Conservation (phyloP, 1,140 invertebrate genomes). For the Lordiphosa clarofinis region DNA sequence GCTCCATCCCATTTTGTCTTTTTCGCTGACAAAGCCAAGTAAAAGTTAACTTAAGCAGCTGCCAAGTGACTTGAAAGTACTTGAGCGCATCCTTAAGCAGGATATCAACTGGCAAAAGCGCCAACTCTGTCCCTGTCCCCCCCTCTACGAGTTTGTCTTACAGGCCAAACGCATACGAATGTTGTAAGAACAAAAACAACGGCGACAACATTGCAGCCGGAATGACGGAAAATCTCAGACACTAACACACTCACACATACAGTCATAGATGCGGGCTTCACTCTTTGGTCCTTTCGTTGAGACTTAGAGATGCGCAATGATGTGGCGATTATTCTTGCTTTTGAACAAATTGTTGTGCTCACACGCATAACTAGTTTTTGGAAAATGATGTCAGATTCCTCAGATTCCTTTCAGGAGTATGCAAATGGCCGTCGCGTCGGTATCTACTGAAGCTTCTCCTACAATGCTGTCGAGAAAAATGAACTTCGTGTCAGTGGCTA, state of each 20-base stretch:
- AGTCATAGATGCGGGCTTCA: slow-evolving; percentile 9
- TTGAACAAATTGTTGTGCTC: too few species aligned
- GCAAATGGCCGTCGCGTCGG: too few species aligned
- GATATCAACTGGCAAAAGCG: slow-evolving; percentile 77
- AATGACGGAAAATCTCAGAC: slow-evolving; percentile 62
- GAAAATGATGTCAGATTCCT: too few species aligned
- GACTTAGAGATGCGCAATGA: too few species aligned
- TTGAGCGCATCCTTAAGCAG: slow-evolving; percentile 78
- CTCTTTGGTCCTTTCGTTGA: too few species aligned
- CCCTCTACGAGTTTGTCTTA: slow-evolving; percentile 20
- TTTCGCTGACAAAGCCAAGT: slow-evolving; percentile 51
- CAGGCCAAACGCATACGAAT: slow-evolving; percentile 44
- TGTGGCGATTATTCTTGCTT: too few species aligned
- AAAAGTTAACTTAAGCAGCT: slow-evolving; percentile 77
- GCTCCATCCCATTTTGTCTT: slow-evolving; percentile 13
- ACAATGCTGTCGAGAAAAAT: too few species aligned
- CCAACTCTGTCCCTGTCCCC: slow-evolving; percentile 9
- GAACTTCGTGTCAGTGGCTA: too few species aligned
- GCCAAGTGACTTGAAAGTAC: slow-evolving; percentile 77
- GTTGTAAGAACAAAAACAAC: slow-evolving; percentile 23
- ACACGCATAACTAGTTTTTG: too few species aligned
- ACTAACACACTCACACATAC: slow-evolving; percentile 23
- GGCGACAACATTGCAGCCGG: slow-evolving; percentile 17
- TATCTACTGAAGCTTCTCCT: too few species aligned
- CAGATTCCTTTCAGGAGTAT: too few species aligned